phyloP scores from a whole-genome alignment of 2,888 invertebrate genomes.

The Andrena minutula region DNA sequence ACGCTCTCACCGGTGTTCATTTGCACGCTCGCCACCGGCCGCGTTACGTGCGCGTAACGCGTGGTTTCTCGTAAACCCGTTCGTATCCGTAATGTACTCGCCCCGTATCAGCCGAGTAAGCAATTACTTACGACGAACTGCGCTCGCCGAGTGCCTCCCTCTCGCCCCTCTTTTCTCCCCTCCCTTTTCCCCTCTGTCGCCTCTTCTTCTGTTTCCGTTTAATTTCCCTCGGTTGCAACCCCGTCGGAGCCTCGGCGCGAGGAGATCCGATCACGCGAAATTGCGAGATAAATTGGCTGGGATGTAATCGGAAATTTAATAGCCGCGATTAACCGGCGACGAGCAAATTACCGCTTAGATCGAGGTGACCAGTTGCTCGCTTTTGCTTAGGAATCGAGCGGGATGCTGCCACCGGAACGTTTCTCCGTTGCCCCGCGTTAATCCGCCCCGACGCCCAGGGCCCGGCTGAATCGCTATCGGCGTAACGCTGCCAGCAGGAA shows the following conservation, averaged over 20 bases:
- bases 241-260: neutral
- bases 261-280: slow-evolving; percentile 54
- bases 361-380: slow-evolving; percentile 38
- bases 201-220: too few relatives aligned
- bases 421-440: neutral
- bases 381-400: slow-evolving; percentile 35
- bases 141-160: neutral
- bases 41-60: slow-evolving; percentile 34
- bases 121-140: slow-evolving; percentile 47
- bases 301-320: slow-evolving; percentile 58
- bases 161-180: neutral
- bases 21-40: slow-evolving; percentile 20
- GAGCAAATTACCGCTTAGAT: slow-evolving; percentile 52
- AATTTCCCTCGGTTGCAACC: neutral
- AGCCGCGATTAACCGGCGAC: slow-evolving; percentile 52
- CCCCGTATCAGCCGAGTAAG: slow-evolving; percentile 49
- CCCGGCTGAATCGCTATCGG: too few relatives aligned
- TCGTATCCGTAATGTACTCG: slow-evolving; percentile 42
- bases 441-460: too few relatives aligned
- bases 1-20: slow-evolving; percentile 21
- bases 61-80: slow-evolving; percentile 38
- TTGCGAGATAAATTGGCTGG: slow-evolving; percentile 60
- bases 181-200: neutral
- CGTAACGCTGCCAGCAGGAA: too few relatives aligned
- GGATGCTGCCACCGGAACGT: too few relatives aligned